Evolutionary conservation across 2,888 invertebrate species (phyloP).

Genomic region (Aphidoletes aphidimyza): DNA sequence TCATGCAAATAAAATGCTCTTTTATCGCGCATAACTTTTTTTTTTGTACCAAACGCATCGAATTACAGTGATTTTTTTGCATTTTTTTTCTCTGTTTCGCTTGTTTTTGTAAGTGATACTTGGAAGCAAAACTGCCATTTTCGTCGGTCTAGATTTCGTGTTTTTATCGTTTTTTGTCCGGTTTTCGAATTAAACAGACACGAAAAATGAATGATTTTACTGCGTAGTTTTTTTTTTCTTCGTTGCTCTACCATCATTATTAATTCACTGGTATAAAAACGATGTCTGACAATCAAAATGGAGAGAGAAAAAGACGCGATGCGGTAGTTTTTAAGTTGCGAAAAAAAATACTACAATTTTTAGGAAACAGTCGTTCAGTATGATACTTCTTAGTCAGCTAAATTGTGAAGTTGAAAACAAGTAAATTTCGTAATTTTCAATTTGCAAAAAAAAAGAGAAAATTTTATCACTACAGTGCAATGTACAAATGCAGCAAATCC

Average conservation of each 20-base stretch:
- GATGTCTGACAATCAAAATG: conserved; percentile 35
- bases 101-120: not conserved
- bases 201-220: not conserved
- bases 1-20: conserved; percentile 24
- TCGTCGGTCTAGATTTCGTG: conserved; percentile 28
- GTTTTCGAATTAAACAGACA: not conserved
- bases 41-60: not conserved
- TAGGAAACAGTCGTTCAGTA: not conserved
- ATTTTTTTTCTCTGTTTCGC: not conserved
- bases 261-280: not conserved
- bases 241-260: not conserved
- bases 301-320: not conserved
- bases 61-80: not conserved
- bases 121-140: not conserved
- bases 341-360: conserved; percentile 3
- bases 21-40: not conserved
- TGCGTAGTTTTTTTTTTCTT: not conserved
- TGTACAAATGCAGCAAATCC: not conserved
- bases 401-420: not conserved
- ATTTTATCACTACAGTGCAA: not conserved
- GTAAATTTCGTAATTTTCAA: conserved; percentile 26
- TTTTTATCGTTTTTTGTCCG: conserved; percentile 43
- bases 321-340: not conserved
- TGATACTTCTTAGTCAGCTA: not conserved
- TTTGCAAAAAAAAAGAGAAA: conserved; percentile 26